Evolutionary conservation across 2,888 invertebrate genomes (phyloP).

Genomic region (Galerucella nymphaeae): DNA sequence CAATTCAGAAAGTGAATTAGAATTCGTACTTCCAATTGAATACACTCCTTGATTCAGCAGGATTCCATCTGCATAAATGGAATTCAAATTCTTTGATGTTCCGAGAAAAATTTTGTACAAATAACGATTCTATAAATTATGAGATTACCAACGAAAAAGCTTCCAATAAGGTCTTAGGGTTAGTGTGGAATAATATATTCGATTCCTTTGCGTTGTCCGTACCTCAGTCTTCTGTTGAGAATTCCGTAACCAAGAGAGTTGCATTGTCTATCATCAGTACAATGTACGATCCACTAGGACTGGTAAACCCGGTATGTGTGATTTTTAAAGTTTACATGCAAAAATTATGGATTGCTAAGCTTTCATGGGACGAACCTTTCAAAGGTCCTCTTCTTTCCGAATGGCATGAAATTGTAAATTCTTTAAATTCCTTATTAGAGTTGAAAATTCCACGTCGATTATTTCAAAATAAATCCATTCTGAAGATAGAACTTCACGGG

Average conservation of each 20-base stretch:
- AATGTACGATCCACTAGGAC: neutral
- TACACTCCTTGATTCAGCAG: slow-evolving; percentile 20
- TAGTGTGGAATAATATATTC: neutral
- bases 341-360: slow-evolving; percentile 22
- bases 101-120: slow-evolving; percentile 24
- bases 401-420: slow-evolving; percentile 1
- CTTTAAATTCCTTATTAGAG: neutral
- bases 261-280: slow-evolving; percentile 10
- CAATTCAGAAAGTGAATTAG: slow-evolving; percentile 14
- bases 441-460: slow-evolving; percentile 8
- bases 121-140: neutral
- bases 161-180: neutral
- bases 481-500: slow-evolving; percentile 24
- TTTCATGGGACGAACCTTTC: slow-evolving; percentile 26
- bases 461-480: neutral
- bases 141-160: neutral
- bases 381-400: neutral
- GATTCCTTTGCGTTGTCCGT: slow-evolving; percentile 6
- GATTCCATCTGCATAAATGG: slow-evolving; percentile 28
- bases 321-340: slow-evolving; percentile 23
- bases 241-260: slow-evolving; percentile 1
- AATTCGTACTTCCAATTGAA: neutral
- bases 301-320: slow-evolving; percentile 13
- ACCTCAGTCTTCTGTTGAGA: too few species aligned
- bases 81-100: slow-evolving; percentile 16